phyloP scores from a whole-genome alignment of 2,888 invertebrate genomes.

The Orthosia incerta region DNA sequence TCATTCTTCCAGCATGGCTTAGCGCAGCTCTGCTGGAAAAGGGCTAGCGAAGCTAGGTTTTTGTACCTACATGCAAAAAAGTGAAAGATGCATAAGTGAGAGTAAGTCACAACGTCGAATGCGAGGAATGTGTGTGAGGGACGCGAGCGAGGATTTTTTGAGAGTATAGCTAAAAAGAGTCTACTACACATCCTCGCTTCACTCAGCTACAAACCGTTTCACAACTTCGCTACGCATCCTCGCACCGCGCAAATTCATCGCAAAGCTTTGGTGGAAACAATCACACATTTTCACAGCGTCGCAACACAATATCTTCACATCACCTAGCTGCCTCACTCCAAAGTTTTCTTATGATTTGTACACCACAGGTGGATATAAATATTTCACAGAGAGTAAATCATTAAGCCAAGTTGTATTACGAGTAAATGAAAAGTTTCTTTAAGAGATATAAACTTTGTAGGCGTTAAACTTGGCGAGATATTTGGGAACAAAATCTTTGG shows the following conservation, averaged over 20 bases:
- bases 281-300: background rate
- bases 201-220: background rate
- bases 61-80: background rate
- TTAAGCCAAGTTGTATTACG: conserved; percentile 62
- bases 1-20: no score
- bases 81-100: no score
- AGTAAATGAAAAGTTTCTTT: conserved; percentile 73
- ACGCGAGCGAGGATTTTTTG: background rate
- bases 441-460: conserved; percentile 77
- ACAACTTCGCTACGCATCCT: background rate
- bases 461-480: conserved; percentile 71
- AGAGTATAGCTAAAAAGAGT: background rate
- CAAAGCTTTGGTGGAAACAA: background rate
- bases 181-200: background rate
- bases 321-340: background rate
- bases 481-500: conserved; percentile 69
- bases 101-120: no score
- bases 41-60: background rate
- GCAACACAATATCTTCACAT: background rate
- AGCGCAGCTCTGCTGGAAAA: background rate
- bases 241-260: background rate
- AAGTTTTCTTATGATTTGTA: conserved; percentile 49
- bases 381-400: conserved; percentile 56
- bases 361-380: conserved; percentile 67
- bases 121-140: background rate